These are phyloP conservation scores for Caenorhabditis imperialis DNA, from an alignment of 2,888 invertebrate genomes.

Conservation along the genomic window DNA sequence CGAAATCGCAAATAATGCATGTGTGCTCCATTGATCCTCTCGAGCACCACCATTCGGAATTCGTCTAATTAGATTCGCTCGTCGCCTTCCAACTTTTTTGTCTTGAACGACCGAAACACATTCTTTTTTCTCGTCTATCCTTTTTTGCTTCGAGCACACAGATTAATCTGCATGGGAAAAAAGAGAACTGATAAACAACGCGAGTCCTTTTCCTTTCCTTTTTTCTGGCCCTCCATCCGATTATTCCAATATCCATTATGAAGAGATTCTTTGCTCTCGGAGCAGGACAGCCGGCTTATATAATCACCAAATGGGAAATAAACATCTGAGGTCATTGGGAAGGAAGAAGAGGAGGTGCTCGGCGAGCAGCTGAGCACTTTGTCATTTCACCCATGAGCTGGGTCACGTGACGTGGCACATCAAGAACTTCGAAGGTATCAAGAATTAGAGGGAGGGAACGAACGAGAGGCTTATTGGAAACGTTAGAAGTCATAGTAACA, in stretches of 20 bases:
- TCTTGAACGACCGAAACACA: neutral
- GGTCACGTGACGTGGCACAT: too few species aligned
- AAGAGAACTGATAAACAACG: constrained; percentile 23
- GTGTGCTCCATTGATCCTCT: too few species aligned
- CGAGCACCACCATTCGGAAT: too few species aligned
- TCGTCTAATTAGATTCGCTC: too few species aligned
- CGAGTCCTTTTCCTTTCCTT: neutral
- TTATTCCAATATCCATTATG: neutral
- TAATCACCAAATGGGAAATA: constrained; percentile 14
- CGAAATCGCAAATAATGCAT: too few species aligned
- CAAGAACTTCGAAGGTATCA: too few species aligned
- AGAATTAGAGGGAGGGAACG: too few species aligned
- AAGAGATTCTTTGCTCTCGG: constrained; percentile 12
- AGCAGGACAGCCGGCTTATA: constrained; percentile 1
- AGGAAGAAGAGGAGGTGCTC: constrained; percentile 5
- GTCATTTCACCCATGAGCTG: too few species aligned
- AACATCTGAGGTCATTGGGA: constrained; percentile 17
- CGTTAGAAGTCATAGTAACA: too few species aligned
- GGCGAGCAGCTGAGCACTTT: constrained; percentile 13
- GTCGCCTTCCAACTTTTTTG: neutral
- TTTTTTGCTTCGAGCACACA: constrained; percentile 6
- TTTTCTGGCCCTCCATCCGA: neutral
- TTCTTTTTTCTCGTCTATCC: too few species aligned
- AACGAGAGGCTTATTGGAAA: too few species aligned
- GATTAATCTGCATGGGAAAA: constrained; percentile 27